phyloP scores from a whole-genome alignment of 2,797 vertebrate genomes.

The Semotilus atromaculatus region DNA sequence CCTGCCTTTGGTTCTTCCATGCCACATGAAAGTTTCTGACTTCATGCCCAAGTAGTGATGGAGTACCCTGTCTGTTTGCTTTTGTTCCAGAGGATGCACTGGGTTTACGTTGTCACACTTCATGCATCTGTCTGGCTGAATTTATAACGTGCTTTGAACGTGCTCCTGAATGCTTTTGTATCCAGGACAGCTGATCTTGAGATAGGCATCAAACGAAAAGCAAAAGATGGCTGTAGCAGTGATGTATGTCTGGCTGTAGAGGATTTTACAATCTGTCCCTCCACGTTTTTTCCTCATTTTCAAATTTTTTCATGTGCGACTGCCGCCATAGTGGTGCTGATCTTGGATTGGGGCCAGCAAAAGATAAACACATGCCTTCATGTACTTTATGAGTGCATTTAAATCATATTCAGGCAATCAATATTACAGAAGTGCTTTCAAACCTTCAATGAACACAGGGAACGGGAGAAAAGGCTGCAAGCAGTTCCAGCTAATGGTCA shows the following conservation, averaged over 20 bases:
- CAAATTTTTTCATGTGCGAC: conserved; percentile 36
- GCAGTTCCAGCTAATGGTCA: conserved; percentile 31
- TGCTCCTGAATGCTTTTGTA: conserved; percentile 27
- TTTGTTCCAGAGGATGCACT: conserved; percentile 54
- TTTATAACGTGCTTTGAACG: conserved; percentile 54
- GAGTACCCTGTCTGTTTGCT: conserved; percentile 47
- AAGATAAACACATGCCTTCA: conserved; percentile 57
- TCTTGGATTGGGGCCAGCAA: conserved; percentile 52
- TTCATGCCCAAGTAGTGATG: conserved; percentile 37
- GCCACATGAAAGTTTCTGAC: conserved; percentile 27
- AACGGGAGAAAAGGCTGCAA: neutral
- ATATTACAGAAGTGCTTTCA: conserved; percentile 46
- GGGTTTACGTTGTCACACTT: conserved; percentile 56
- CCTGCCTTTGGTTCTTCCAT: conserved; percentile 12
- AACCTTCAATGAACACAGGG: conserved; percentile 14
- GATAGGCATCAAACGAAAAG: conserved; percentile 38
- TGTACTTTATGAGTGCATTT: conserved; percentile 43
- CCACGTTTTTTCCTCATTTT: conserved; percentile 21
- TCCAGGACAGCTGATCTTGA: conserved; percentile 26
- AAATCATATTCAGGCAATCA: conserved; percentile 56
- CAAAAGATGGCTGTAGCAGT: conserved; percentile 29
- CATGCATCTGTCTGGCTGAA: conserved; percentile 47
- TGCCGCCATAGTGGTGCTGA: conserved; percentile 48
- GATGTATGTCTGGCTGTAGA: conserved; percentile 37
- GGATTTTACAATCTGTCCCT: conserved; percentile 22